phyloP scores from a whole-genome alignment of 2,888 invertebrate species.

The Prosapia bicincta region DNA sequence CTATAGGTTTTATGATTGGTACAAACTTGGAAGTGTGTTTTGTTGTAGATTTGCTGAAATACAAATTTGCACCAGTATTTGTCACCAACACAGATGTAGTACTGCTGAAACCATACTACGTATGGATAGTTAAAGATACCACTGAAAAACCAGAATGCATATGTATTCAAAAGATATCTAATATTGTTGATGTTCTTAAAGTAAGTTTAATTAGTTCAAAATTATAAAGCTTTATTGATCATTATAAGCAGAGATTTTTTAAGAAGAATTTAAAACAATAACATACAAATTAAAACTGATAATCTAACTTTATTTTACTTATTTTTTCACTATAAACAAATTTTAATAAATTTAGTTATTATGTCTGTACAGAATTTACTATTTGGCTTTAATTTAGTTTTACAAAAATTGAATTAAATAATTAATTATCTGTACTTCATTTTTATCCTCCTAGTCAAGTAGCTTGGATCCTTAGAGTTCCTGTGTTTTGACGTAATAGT shows the following conservation, averaged over 20 bases:
- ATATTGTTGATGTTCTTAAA: not conserved
- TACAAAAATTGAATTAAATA: too few relatives aligned
- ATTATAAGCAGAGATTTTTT: too few relatives aligned
- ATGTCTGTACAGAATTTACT: too few relatives aligned
- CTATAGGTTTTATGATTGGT: too few relatives aligned
- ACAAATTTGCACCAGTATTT: not conserved
- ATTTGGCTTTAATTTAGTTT: too few relatives aligned
- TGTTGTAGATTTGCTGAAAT: not conserved
- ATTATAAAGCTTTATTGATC: too few relatives aligned
- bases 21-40: too few relatives aligned
- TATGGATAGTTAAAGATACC: slow-evolving; percentile 27
- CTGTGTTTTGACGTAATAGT: too few relatives aligned
- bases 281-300: not conserved
- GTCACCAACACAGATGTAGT: not conserved
- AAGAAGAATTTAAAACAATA: not conserved
- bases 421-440: too few relatives aligned
- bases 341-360: too few relatives aligned
- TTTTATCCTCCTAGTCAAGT: too few relatives aligned
- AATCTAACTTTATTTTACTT: not conserved
- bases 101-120: slow-evolving; percentile 3
- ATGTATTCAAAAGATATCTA: not conserved
- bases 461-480: too few relatives aligned
- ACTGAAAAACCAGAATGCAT: not conserved
- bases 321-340: not conserved
- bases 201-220: not conserved